Base-by-base conservation (phyloP, 2,797 vertebrate species). In the Cyclopterus lumpus region DNA sequence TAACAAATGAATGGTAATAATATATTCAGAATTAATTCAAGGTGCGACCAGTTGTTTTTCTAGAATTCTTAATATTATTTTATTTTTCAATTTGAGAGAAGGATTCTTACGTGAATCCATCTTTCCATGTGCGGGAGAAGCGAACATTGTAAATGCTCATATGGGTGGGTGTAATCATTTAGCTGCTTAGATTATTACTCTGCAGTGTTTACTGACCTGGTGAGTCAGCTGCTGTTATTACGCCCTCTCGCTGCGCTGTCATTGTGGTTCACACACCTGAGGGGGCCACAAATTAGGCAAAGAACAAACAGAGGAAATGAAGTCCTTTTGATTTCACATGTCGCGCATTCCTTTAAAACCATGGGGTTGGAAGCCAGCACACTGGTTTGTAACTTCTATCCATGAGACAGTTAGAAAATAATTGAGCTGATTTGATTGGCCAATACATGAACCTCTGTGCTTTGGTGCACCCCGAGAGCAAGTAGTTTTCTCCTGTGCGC, bases 141-240 rank as follows among this genome's bases (percentile, higher is more conserved):
- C 28, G 46, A 16, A 54, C 61, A 4, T 42, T 51, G 28, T 57
- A 22, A 42, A 11, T 46, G 61, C 18, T n/a, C 0, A 14, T 61
- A 16, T 34, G 24, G 20, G 62, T 68, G 46, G 38, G 59, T 74
- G 34, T 65, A 34, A 63, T 82, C 48, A 79, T 58, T 55, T 1
- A 16, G 32, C 58, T 46, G 22, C 73, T 63, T 61, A 40, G 63
- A 83, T 73, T 24, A 83, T 71, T 24, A 58, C 63, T 51, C 32
- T 42, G 28, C 49, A 51, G 46, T 63, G 55, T 75, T 69, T 72
- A 73, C 83, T 84, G 65, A 62, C 62, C 70, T 32, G 54, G 48
- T 79, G 71, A 75, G 75, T 82, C 76, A 77, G 59, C 66, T 36
- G 73, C 66, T 82, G 65, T 82, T 73, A 79, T 86, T 68, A 77